A percentile compares a stretch with the other conserved stretches of the same genome.
phyloP scores from a whole-genome alignment of 2,888 invertebrate genomes.

The Euzophera pinguis region DNA sequence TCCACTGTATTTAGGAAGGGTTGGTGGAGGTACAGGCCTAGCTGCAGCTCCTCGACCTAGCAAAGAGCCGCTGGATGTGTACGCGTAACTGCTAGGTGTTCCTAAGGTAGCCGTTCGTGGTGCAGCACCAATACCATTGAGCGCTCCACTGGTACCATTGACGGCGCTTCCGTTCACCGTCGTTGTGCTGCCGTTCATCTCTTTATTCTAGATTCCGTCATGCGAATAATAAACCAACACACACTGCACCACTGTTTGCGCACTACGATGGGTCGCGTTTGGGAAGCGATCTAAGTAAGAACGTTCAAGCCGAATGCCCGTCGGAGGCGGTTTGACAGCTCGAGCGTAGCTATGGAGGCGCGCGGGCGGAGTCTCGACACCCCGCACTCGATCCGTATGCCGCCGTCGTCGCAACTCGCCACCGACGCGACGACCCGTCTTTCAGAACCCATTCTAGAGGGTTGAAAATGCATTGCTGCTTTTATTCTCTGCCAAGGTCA shows the following conservation, averaged over 20 bases:
- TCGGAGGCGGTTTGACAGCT: conserved; percentile 79
- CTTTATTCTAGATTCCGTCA: conserved; percentile 59
- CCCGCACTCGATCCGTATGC: conserved; percentile 45
- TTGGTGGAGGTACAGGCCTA: conserved; percentile 87
- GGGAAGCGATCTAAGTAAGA: conserved; percentile 51
- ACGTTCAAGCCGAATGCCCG: conserved; percentile 75
- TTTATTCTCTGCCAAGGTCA: conserved; percentile 65
- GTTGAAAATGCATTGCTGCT: conserved; percentile 69
- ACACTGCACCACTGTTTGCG: conserved; percentile 68
- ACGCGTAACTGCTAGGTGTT: conserved; percentile 81
- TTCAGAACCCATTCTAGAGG: conserved; percentile 57
- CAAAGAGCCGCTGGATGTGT: conserved; percentile 81
- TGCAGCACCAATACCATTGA: conserved; percentile 68
- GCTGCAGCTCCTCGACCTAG: conserved; percentile 82
- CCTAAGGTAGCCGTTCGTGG: conserved; percentile 73
- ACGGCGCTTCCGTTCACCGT: conserved; percentile 74
- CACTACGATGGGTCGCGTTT: conserved; percentile 61
- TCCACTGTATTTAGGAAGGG: conserved; percentile 88
- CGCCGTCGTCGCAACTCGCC: conserved; percentile 42
- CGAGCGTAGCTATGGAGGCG: conserved; percentile 57
- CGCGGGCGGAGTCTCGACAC: conserved; percentile 63
- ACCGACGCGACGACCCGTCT: conserved; percentile 42
- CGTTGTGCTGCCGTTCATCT: conserved; percentile 79
- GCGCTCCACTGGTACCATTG: conserved; percentile 67
- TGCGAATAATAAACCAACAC: conserved; percentile 65